Evolutionary conservation across 2,888 invertebrate genomes (phyloP).

Genomic region (Heterodera filipjevi): DNA sequence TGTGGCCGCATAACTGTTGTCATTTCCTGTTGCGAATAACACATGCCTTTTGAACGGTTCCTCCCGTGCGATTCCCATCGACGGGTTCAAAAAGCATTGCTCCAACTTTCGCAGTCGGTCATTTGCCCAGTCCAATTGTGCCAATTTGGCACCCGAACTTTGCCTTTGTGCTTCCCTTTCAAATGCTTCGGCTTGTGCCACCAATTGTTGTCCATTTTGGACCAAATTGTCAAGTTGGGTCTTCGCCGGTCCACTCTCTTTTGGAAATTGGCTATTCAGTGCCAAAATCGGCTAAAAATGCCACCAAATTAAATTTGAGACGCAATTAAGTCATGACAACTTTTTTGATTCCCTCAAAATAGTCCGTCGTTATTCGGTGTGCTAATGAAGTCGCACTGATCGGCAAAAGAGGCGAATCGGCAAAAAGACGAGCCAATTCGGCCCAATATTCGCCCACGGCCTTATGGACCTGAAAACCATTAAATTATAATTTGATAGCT

Average conservation of each 20-base stretch:
- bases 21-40: conserved; percentile 64
- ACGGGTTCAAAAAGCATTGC: conserved; percentile 66
- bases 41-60: conserved; percentile 53
- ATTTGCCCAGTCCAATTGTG: conserved; percentile 25
- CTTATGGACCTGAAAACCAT: conserved; percentile 60
- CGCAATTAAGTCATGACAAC: background rate
- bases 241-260: conserved; percentile 40
- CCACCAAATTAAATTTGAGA: background rate
- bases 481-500: background rate
- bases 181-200: conserved; percentile 31
- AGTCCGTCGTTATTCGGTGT: background rate
- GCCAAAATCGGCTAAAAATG: background rate
- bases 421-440: conserved; percentile 65
- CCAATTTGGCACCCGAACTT: background rate
- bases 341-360: conserved; percentile 43
- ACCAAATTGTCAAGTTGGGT: conserved; percentile 37
- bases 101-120: conserved; percentile 65
- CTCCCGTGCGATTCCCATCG: conserved; percentile 50
- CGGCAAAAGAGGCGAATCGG: conserved; percentile 67
- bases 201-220: conserved; percentile 35
- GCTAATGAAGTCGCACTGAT: conserved; percentile 65
- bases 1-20: conserved; percentile 51
- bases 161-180: conserved; percentile 12
- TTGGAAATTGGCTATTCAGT: conserved; percentile 5
- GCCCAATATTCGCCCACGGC: conserved; percentile 66